These are phyloP conservation scores for Corvus hawaiiensis DNA, from an alignment of 2,113 vertebrate species.

Conservation along the genomic window DNA sequence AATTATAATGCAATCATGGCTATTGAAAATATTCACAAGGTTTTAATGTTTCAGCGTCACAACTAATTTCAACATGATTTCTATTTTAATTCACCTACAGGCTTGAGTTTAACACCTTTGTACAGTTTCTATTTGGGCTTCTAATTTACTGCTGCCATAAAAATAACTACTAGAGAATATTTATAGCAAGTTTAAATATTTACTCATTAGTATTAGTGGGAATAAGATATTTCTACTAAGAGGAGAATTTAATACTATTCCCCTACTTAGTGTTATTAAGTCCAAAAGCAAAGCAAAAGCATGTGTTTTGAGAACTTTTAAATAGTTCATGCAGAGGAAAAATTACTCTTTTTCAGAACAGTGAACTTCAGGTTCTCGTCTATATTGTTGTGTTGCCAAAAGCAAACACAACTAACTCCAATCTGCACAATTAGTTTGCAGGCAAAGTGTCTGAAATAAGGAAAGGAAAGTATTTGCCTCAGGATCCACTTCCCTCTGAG, in stretches of 20 bases:
- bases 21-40: neutral
- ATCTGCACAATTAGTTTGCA: neutral
- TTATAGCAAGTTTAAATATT: conserved; percentile 20
- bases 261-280: neutral
- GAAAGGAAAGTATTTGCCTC: neutral
- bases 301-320: neutral
- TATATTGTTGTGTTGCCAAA: neutral
- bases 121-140: neutral
- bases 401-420: neutral
- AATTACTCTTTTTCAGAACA: neutral
- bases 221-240: neutral
- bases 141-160: neutral
- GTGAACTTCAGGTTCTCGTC: neutral
- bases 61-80: neutral
- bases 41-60: neutral
- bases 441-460: neutral
- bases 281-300: neutral
- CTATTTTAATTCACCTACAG: neutral
- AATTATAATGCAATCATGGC: neutral
- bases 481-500: neutral
- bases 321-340: neutral
- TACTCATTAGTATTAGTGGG: neutral
- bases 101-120: neutral
- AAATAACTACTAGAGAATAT: neutral
- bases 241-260: neutral